Evolutionary conservation across 2,888 invertebrate species (phyloP).

Genomic region (Synergus japonicus): DNA sequence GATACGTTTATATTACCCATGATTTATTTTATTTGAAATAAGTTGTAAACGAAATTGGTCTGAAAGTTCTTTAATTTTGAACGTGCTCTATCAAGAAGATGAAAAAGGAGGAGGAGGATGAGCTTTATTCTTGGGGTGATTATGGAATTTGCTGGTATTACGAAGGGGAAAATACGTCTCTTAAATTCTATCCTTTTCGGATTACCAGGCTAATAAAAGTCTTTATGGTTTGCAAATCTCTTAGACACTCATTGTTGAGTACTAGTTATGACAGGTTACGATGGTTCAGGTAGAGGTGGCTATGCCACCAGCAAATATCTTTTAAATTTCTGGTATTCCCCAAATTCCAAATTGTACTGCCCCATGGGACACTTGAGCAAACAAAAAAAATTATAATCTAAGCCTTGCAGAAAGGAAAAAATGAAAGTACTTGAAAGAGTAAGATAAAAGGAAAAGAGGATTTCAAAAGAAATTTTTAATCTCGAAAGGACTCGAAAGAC

Average conservation of each 20-base stretch:
- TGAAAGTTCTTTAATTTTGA: neutral
- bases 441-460: neutral
- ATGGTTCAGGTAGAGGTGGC: slow-evolving; percentile 22
- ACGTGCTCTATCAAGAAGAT: neutral
- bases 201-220: slow-evolving; percentile 32
- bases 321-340: slow-evolving; percentile 24
- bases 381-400: neutral
- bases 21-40: neutral
- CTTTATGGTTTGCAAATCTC: neutral
- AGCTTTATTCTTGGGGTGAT: neutral
- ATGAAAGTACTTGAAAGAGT: neutral
- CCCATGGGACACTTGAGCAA: neutral
- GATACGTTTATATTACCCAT: neutral
- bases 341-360: neutral
- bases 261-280: neutral
- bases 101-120: neutral
- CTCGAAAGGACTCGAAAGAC: neutral
- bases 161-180: slow-evolving; percentile 33
- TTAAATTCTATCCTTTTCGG: slow-evolving; percentile 13
- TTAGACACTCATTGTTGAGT: neutral
- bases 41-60: neutral
- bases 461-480: neutral
- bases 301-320: slow-evolving; percentile 21
- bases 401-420: neutral
- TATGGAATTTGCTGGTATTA: slow-evolving; percentile 11